Base-by-base conservation (phyloP, 2,797 vertebrate genomes). In the Sciurus carolinensis region DNA sequence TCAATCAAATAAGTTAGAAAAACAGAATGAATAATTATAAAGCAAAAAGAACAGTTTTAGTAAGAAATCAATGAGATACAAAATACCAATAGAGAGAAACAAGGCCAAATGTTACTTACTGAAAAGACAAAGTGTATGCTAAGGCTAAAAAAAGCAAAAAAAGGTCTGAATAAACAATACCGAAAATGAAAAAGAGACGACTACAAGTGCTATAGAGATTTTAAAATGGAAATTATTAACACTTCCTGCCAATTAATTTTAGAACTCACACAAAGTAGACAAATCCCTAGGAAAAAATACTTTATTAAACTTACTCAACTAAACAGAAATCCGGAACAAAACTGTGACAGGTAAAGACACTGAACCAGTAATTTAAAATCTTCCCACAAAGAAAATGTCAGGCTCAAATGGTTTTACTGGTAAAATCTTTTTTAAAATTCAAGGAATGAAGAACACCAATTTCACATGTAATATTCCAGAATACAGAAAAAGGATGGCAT, bases 311-410 rank as follows among this genome's bases (percentile, higher is more conserved):
- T 71, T 66, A 90, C 15, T 90, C 28, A 92, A 77, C 39, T 92
- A 94, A 69, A 84, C 8, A 94, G 75, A 81, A 87, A 95, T 81
- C 15, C 13, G 93, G 71, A 69, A 33, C 28, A 93, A 96, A 73
- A 79, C 18, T n/a, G 64, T 86, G 71, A 69, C 94, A 86, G 36
- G 39, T 72, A 22, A 95, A 89, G 54, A 59, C 11, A 26, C 14
- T 90, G 39, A 90, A 24, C 79, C 5, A 80, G 28, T 90, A 93
- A 80, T 69, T 62, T 33, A 92, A 84, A 76, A 62, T 59, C 57
- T 94, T 88, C n/a, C 36, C 79, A 90, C 22, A 95, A 83, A 90
- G 72, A 91, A 64, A 90, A 69, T 17, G 82, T 47, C 66, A 87
- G 28, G 47, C 36, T n/a, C 39, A 87, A 72, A 33, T 67, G 26